Conservation (phyloP, 2,113 vertebrate genomes). For the Aphyosemion australe region DNA sequence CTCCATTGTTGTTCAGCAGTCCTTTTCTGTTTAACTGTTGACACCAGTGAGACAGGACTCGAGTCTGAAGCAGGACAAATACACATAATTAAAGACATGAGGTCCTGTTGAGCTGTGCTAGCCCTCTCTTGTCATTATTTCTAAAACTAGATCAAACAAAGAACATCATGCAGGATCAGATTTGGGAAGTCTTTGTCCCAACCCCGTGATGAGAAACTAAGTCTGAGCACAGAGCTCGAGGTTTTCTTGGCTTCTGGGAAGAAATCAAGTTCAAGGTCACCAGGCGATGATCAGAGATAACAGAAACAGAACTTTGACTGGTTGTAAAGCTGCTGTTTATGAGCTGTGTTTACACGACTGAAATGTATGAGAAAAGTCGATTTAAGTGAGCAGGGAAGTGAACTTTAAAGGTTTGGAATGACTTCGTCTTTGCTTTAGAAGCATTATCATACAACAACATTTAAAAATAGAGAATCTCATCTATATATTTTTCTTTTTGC, state of each 20-base stretch:
- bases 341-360: neutral
- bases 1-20: neutral
- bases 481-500: too few species aligned
- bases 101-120: neutral
- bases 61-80: neutral
- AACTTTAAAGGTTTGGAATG: neutral
- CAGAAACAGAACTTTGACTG: neutral
- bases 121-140: neutral
- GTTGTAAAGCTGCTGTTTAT: neutral
- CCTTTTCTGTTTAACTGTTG: neutral
- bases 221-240: too few species aligned
- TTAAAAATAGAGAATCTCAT: too few species aligned
- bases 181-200: neutral
- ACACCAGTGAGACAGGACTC: too few species aligned
- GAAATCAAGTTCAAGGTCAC: slow-evolving; percentile 9
- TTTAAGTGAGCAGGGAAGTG: neutral
- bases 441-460: too few species aligned
- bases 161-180: too few species aligned
- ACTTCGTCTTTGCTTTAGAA: neutral
- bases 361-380: neutral
- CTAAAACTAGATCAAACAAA: neutral
- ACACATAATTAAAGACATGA: neutral
- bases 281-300: neutral
- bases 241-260: neutral
- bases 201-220: neutral